Percentiles rank a stretch among this genome's conserved stretches.
Evolutionary conservation across 2,113 vertebrate species (phyloP).

Genomic region (Cairina moschata): DNA sequence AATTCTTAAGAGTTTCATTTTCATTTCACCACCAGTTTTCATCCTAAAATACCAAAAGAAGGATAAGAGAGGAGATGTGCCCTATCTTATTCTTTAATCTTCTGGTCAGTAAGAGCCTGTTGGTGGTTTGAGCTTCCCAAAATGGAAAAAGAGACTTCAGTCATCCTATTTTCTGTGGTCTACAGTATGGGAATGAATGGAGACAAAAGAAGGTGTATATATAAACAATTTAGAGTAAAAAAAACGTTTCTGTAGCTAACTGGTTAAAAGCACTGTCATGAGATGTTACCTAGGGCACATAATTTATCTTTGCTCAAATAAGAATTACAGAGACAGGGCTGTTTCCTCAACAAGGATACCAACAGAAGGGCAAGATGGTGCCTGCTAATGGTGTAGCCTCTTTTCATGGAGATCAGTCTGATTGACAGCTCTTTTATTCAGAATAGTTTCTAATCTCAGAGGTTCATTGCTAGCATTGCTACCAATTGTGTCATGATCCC

Average conservation of each 20-base stretch:
- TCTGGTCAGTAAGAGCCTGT: background rate
- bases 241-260: background rate
- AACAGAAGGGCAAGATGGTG: background rate
- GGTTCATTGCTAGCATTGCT: background rate
- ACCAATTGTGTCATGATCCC: background rate
- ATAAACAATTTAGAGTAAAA: background rate
- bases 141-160: background rate
- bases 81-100: background rate
- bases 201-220: background rate
- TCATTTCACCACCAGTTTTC: rapidly evolving
- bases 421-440: background rate
- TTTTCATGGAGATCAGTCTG: background rate
- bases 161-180: background rate
- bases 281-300: background rate
- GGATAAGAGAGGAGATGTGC: background rate
- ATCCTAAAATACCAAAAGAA: background rate
- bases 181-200: background rate
- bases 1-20: background rate
- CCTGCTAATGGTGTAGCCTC: background rate
- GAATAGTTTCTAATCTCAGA: background rate
- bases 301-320: background rate
- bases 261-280: background rate
- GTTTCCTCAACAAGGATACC: background rate
- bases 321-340: background rate
- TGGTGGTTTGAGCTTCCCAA: background rate